A percentile compares a stretch with the other conserved stretches of the same genome.
Conservation (phyloP, 2,113 vertebrate genomes). For the Sebastes schlegelii region DNA sequence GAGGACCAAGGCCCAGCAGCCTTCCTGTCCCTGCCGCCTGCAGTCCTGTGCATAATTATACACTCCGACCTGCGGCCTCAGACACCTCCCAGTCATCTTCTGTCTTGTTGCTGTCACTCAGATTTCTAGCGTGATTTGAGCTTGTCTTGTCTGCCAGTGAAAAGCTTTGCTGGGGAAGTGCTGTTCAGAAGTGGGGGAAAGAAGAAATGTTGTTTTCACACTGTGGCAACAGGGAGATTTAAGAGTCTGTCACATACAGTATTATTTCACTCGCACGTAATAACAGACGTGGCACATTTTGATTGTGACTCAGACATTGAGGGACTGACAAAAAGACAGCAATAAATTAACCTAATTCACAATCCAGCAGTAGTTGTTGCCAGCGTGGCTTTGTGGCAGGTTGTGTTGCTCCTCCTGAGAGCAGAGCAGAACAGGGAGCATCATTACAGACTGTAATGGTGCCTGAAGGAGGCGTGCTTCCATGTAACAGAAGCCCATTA, state of each 20-base stretch:
- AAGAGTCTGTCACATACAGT: constrained; percentile 7
- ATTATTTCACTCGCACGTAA: constrained; percentile 1
- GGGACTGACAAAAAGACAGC: constrained; percentile 5
- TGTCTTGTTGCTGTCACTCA: constrained; percentile 86
- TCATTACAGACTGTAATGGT: constrained; percentile 48
- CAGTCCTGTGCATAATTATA: constrained; percentile 82
- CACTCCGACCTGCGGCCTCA: constrained; percentile 72
- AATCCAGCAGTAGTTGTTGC: constrained; percentile 2
- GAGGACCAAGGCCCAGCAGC: constrained; percentile 59
- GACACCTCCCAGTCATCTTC: constrained; percentile 85
- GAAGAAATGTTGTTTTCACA: constrained; percentile 38
- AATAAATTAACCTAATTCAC: not conserved
- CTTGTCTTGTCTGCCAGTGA: constrained; percentile 60
- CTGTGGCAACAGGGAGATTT: constrained; percentile 26
- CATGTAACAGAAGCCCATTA: constrained; percentile 61
- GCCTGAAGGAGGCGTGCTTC: constrained; percentile 64
- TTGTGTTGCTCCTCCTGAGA: constrained; percentile 26
- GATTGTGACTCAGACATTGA: not conserved
- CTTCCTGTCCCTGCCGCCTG: constrained; percentile 46
- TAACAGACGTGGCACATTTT: not conserved
- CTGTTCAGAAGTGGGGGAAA: constrained; percentile 31
- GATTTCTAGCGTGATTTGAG: constrained; percentile 77
- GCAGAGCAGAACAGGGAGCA: constrained; percentile 28
- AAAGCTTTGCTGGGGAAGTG: constrained; percentile 48
- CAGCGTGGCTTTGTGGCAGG: not conserved